Evolutionary conservation across 2,797 vertebrate genomes (phyloP), one percentile per base, ranked within the genome.

Genomic region (Argyrosomus regius): DNA sequence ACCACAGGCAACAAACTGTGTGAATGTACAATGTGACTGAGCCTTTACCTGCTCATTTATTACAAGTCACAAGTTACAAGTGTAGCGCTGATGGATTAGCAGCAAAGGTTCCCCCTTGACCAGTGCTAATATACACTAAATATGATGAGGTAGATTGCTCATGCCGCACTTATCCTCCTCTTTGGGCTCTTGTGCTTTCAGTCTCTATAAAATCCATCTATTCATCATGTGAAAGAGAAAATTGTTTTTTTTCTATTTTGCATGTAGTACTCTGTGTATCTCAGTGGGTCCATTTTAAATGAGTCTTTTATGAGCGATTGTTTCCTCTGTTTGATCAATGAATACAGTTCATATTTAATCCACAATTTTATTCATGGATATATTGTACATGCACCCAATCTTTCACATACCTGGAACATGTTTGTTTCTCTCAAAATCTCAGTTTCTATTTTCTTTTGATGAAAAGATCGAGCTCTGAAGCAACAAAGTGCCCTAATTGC

Each of bases 401-500:
- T 9, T 16, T 20, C 41, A 26, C n/a, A 53, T 41, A 20, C 13
- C 45, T 20, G 24, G 28, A 60, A 56, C 45, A 35, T 18, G 43
- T 69, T 79, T 53, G 35, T 63, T 59, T 78, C n/a, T 63, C 24
- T 49, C 1, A 1, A 76, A 28, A 48, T 48, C 7, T 28, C 4
- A 46, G n/a, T 65, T 58, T 79, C 20, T 58, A n/a, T 77, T 84
- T 72, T 66, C 56, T 68, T 81, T 79, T 65, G 53, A 69, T 70
- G 64, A 68, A 78, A 81, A 84, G 72, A 79, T 67, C 3, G 77
- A 75, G 73, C 80, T 77, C 77, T 28, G 65, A 70, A 70, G 83
- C 78, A 66, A 53, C 68, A 87, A 76, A 84, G 81, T 84, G 81
- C 86, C 71, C 78, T 89, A 92, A 91, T 91, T 90, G 87, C 84